Conservation (phyloP, 2,888 invertebrate genomes). For the Lomographa bimaculata region DNA sequence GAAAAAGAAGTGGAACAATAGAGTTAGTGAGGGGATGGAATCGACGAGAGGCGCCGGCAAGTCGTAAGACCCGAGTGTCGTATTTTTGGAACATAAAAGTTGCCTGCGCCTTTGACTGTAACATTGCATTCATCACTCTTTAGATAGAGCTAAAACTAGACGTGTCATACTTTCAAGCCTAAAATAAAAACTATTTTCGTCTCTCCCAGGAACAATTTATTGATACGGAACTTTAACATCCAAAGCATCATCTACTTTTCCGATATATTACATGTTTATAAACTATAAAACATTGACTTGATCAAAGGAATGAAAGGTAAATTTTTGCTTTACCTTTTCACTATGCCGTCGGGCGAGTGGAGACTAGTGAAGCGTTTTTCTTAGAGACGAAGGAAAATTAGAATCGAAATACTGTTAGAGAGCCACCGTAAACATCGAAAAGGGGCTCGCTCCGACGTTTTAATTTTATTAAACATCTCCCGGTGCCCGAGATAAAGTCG, state of each 20-base stretch:
- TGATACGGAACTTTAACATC: slow-evolving; percentile 8
- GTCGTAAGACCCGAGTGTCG: slow-evolving; percentile 42
- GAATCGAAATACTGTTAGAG: slow-evolving; percentile 68
- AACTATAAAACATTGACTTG: slow-evolving; percentile 2
- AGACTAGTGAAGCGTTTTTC: slow-evolving; percentile 43
- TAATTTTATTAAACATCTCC: slow-evolving; percentile 81
- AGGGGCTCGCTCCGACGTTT: slow-evolving; percentile 67
- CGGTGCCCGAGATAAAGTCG: slow-evolving; percentile 75
- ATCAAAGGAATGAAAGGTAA: background rate
- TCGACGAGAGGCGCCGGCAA: slow-evolving; percentile 59
- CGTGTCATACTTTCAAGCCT: slow-evolving; percentile 24
- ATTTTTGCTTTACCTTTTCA: slow-evolving; percentile 6
- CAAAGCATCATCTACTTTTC: slow-evolving; percentile 3
- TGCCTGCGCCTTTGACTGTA: slow-evolving; percentile 36
- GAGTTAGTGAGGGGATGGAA: slow-evolving; percentile 58
- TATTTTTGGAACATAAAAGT: slow-evolving; percentile 46
- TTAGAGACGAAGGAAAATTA: slow-evolving; percentile 54
- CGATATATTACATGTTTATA: background rate
- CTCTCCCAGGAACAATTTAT: slow-evolving; percentile 2
- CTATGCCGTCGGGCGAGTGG: slow-evolving; percentile 4
- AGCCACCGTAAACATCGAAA: slow-evolving; percentile 68
- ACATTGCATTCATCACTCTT: slow-evolving; percentile 44
- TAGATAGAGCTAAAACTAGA: slow-evolving; percentile 24
- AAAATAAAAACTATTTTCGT: slow-evolving; percentile 15
- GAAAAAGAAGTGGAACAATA: slow-evolving; percentile 69